A percentile compares a stretch with the other conserved stretches of the same genome.
These are phyloP conservation scores for Xenopus borealis DNA, from an alignment of 2,113 vertebrate genomes.

Conservation along the genomic window DNA sequence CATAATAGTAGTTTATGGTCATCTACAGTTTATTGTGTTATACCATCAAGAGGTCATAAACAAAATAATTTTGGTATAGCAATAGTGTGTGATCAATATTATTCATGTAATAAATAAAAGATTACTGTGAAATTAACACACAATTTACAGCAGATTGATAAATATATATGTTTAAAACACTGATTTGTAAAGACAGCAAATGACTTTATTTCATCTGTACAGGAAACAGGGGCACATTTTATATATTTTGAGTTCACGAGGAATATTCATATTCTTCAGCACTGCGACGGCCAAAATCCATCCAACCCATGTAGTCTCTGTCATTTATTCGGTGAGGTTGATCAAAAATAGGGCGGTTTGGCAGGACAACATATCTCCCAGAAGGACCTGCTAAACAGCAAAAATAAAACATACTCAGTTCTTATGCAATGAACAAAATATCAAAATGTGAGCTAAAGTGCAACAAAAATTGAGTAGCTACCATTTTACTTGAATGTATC, in stretches of 20 bases:
- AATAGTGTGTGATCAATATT: conserved; percentile 56
- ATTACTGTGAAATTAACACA: conserved; percentile 74
- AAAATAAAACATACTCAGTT: conserved; percentile 7
- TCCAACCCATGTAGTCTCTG: conserved; percentile 96
- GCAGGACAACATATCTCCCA: conserved; percentile 73
- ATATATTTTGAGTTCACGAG: conserved; percentile 62
- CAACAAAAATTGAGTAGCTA: too few species aligned
- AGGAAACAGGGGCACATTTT: conserved; percentile 47
- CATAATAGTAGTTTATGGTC: not conserved
- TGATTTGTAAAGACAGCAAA: conserved; percentile 57
- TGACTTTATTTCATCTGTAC: conserved; percentile 56
- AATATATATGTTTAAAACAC: conserved; percentile 74
- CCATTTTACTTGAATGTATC: too few species aligned
- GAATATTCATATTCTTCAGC: conserved; percentile 91
- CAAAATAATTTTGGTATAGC: conserved; percentile 64
- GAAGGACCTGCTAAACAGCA: conserved; percentile 66
- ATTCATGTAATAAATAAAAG: conserved; percentile 54
- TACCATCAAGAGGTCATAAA: conserved; percentile 49
- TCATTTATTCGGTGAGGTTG: conserved; percentile 88
- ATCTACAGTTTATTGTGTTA: conserved; percentile 51
- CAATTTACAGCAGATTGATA: conserved; percentile 78
- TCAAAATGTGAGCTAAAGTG: too few species aligned
- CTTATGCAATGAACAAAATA: too few species aligned
- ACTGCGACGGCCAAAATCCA: conserved; percentile 96
- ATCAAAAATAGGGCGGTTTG: conserved; percentile 69